Conservation (phyloP, 2,888 invertebrate genomes). For the Arrhopalites spinosus region DNA sequence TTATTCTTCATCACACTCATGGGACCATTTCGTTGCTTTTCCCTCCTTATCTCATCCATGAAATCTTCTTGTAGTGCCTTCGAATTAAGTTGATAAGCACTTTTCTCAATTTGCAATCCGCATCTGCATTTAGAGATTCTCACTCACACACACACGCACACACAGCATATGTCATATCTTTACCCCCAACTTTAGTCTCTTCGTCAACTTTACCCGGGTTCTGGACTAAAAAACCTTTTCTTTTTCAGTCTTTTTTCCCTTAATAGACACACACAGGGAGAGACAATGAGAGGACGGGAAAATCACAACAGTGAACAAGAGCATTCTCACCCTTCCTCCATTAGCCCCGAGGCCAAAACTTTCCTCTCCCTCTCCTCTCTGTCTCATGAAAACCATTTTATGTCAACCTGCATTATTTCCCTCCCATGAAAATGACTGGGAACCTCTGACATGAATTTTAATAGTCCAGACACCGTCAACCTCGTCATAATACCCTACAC, state of each 20-base stretch:
- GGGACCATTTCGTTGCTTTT: conserved; percentile 56
- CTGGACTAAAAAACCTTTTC: background rate
- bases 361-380: background rate
- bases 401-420: background rate
- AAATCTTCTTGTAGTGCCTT: conserved; percentile 52
- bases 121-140: conserved; percentile 47
- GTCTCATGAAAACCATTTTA: background rate
- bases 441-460: conserved; percentile 31
- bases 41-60: conserved; percentile 54
- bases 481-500: background rate
- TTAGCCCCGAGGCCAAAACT: conserved; percentile 11
- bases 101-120: conserved; percentile 56
- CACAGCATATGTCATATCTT: conserved; percentile 46
- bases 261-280: background rate
- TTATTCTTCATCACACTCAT: conserved; percentile 56
- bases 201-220: background rate
- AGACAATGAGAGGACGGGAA: background rate
- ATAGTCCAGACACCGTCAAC: conserved; percentile 8
- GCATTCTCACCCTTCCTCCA: conserved; percentile 19
- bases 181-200: background rate
- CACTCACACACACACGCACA: too few relatives aligned
- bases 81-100: conserved; percentile 57
- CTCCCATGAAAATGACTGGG: conserved; percentile 18
- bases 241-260: background rate
- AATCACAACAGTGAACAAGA: conserved; percentile 21